phyloP scores from a whole-genome alignment of 2,888 invertebrate species.

The Cephonodes hylas region DNA sequence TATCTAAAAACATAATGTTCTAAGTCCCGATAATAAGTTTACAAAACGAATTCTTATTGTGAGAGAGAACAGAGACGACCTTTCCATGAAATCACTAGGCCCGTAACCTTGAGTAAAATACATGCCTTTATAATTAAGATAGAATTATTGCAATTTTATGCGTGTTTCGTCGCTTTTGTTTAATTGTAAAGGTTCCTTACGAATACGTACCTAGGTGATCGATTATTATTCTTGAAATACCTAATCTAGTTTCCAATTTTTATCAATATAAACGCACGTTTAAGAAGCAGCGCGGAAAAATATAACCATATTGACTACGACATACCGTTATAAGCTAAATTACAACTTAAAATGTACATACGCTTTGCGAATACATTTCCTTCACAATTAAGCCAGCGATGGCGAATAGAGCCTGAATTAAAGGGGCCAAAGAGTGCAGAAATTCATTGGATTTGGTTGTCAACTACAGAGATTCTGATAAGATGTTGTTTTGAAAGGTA shows the following conservation, averaged over 20 bases:
- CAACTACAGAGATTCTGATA: too few relatives aligned
- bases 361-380: neutral
- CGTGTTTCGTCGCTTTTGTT: neutral
- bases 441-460: too few relatives aligned
- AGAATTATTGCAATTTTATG: neutral
- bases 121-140: neutral
- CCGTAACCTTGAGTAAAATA: neutral
- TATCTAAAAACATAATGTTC: too few relatives aligned
- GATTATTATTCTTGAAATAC: too few relatives aligned
- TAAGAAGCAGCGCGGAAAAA: neutral
- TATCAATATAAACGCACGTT: neutral
- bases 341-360: neutral
- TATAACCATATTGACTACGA: neutral
- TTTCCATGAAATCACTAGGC: neutral
- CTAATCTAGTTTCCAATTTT: neutral
- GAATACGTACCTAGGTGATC: neutral
- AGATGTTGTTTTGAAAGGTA: too few relatives aligned
- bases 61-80: neutral
- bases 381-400: neutral
- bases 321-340: neutral
- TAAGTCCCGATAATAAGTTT: too few relatives aligned
- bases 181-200: neutral
- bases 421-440: neutral
- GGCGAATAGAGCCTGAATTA: neutral
- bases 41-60: too few relatives aligned